phyloP scores from a whole-genome alignment of 2,888 invertebrate genomes.

The Sipha maydis region DNA sequence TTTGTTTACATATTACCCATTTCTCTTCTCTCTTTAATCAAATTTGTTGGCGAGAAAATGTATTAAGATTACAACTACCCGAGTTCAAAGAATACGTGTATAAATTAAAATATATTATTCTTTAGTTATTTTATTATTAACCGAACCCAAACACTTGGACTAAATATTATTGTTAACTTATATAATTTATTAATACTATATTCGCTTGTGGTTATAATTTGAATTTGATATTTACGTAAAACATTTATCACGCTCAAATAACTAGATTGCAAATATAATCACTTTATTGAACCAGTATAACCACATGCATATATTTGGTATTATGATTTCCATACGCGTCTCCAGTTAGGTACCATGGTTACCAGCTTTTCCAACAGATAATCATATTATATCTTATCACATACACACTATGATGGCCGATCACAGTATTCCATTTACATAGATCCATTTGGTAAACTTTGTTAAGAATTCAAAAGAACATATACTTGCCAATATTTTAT shows the following conservation, averaged over 20 bases:
- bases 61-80: too few relatives aligned
- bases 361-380: background rate
- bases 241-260: background rate
- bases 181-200: background rate
- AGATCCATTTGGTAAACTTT: too few relatives aligned
- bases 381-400: background rate
- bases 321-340: background rate
- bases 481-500: too few relatives aligned
- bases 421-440: too few relatives aligned
- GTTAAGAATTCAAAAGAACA: background rate
- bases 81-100: too few relatives aligned
- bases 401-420: background rate
- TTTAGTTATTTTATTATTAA: too few relatives aligned
- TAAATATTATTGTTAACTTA: too few relatives aligned
- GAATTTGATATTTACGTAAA: background rate
- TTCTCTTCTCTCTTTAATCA: too few relatives aligned
- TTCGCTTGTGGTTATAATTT: background rate
- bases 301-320: background rate
- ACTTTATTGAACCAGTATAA: background rate
- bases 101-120: too few relatives aligned
- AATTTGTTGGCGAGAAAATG: too few relatives aligned
- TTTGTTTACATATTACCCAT: too few relatives aligned
- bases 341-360: background rate
- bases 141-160: too few relatives aligned
- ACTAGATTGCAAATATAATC: background rate